phyloP scores from a whole-genome alignment of 2,888 invertebrate genomes.

The Drosophila tripunctata region DNA sequence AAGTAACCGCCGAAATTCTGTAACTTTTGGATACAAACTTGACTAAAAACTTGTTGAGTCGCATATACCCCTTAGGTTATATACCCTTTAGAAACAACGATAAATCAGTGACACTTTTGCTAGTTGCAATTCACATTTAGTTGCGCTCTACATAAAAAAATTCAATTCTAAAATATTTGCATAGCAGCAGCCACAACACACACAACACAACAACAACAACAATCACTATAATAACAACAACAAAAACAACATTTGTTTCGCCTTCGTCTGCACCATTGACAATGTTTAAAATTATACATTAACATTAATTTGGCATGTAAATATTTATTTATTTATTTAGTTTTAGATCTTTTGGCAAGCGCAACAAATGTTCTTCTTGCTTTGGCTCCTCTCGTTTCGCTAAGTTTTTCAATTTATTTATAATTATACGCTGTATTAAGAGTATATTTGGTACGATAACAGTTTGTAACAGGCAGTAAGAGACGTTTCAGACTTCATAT shows the following conservation, averaged over 20 bases:
- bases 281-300: conserved; percentile 62
- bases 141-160: conserved; percentile 66
- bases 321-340: conserved; percentile 79
- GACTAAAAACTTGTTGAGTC: too few relatives aligned
- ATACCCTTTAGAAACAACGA: conserved; percentile 4
- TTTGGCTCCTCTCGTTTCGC: not conserved
- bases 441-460: too few relatives aligned
- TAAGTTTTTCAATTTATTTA: conserved; percentile 19
- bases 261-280: conserved; percentile 37
- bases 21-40: too few relatives aligned
- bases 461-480: too few relatives aligned
- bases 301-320: conserved; percentile 80
- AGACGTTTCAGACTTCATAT: too few relatives aligned
- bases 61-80: not conserved
- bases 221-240: conserved; percentile 19
- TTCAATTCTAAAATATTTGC: conserved; percentile 66
- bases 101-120: conserved; percentile 27
- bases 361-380: conserved; percentile 15
- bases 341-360: conserved; percentile 56
- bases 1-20: too few relatives aligned
- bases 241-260: conserved; percentile 13
- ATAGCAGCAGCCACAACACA: conserved; percentile 33
- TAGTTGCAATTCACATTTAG: conserved; percentile 56
- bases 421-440: not conserved
- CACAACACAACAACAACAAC: conserved; percentile 19